These are phyloP conservation scores for Notolabrus celidotus DNA, from an alignment of 2,797 vertebrate species.

Conservation along the genomic window DNA sequence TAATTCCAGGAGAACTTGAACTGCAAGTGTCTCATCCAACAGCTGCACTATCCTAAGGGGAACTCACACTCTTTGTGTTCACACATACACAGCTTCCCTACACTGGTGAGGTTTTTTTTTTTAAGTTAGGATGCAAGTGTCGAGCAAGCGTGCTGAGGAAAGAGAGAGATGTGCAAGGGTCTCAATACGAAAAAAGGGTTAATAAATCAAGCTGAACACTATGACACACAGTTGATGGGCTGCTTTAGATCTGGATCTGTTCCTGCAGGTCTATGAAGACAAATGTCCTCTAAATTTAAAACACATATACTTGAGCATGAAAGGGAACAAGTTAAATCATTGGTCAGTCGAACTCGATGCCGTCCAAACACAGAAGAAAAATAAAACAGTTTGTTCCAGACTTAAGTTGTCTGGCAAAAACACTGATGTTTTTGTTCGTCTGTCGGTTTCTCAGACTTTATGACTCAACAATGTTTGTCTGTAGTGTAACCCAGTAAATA, in stretches of 20 bases:
- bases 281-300: background rate
- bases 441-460: slow-evolving; percentile 37
- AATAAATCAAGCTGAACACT: background rate
- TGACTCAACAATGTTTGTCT: slow-evolving; percentile 61
- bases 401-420: slow-evolving; percentile 28
- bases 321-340: background rate
- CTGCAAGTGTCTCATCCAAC: slow-evolving; percentile 10
- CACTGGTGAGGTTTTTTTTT: background rate
- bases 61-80: slow-evolving; percentile 6
- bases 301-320: background rate
- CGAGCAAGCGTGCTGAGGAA: background rate
- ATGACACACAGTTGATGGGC: background rate
- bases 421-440: slow-evolving; percentile 36
- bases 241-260: slow-evolving; percentile 5
- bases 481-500: slow-evolving; percentile 48
- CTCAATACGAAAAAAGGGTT: background rate
- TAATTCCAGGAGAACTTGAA: slow-evolving; percentile 13
- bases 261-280: background rate
- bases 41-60: slow-evolving; percentile 8
- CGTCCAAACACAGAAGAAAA: background rate
- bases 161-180: background rate
- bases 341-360: background rate
- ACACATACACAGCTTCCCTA: slow-evolving; percentile 15
- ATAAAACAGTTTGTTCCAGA: background rate
- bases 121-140: background rate